A percentile compares a stretch with the other conserved stretches of the same genome.
phyloP scores from a whole-genome alignment of 2,113 vertebrate genomes.

The Pseudorectes ferrugineus region DNA sequence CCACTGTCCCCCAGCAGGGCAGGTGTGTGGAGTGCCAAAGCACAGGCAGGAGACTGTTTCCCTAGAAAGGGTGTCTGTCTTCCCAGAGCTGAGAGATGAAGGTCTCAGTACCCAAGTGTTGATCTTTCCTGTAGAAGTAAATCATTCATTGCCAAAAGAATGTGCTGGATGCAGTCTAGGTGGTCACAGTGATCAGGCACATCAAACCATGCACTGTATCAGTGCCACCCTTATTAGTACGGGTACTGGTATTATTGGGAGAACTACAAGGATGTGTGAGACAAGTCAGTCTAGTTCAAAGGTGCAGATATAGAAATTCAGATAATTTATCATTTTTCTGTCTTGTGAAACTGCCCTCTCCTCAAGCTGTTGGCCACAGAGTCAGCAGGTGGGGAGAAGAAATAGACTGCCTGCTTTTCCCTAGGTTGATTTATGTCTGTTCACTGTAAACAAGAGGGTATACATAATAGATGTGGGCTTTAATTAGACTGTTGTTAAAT shows the following conservation, averaged over 20 bases:
- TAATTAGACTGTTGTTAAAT: conserved; percentile 47
- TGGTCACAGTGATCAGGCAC: background rate
- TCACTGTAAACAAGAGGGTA: background rate
- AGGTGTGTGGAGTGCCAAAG: background rate
- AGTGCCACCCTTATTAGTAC: background rate
- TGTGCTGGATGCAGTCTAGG: rapidly evolving
- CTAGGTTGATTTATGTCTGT: conserved; percentile 13
- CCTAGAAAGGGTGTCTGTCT: background rate
- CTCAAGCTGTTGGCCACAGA: background rate
- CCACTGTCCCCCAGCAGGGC: rapidly evolving
- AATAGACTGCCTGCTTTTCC: background rate
- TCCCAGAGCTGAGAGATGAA: background rate
- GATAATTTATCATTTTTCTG: background rate
- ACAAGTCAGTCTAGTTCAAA: background rate
- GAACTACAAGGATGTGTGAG: background rate
- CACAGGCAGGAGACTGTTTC: background rate
- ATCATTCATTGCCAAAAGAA: background rate
- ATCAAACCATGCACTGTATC: no score
- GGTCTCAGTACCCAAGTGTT: background rate
- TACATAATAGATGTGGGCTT: conserved; percentile 11
- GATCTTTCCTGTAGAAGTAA: background rate
- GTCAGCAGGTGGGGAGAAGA: background rate
- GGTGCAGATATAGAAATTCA: background rate
- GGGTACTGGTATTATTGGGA: background rate
- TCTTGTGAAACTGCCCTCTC: background rate